Base-by-base conservation (phyloP, 2,113 vertebrate species). In the Ceyx cyanopectus region DNA sequence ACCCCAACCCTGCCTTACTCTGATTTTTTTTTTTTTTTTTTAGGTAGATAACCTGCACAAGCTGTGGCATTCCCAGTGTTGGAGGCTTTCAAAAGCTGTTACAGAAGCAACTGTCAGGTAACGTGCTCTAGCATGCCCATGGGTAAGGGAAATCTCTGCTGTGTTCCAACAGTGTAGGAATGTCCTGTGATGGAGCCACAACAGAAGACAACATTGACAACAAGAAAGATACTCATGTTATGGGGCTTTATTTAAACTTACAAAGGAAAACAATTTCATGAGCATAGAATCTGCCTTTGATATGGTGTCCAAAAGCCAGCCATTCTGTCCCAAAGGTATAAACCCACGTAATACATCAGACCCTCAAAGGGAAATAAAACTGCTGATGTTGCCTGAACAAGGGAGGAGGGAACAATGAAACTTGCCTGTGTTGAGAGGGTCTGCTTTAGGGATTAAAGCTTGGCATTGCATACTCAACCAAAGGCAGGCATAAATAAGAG, bases 101-200 rank as follows among this genome's bases (percentile, higher is more conserved):
- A 75, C 12, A 94, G 48, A 60, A 94, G 65, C 5, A 63, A 89
- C 69, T 93, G 73, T 63, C 87, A 95, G 94, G 94, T 96, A 93
- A 88, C 43, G 72, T 23, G 88, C 14, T 50, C 13, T 50, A 82
- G 46, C 22, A 20, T 87, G 21, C 15, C 24, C n/a, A 16, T 7
- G 72, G 54, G 34, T 14, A 77, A 37, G 50, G 18, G 40, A 45
- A 23, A 34, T 0, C 11, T 81, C 34, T 57, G 23, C 53, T 18
- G 15, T 40, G 40, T 14, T 9, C 21, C 84, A 74, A n/a, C n/a
- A 81, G 3, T 8, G 24, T 29, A 74, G 68, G 37, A 6, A 10
- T 11, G 6, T 14, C 12, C 37, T n/a, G 18, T 19, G 48, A 29
- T 8, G 26, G 19, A 82, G 46, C 22, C 62, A 14, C 65, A 27